Base-by-base conservation (phyloP, 64 coral and sea anemone genomes). In the Trachythela sp. region DNA sequence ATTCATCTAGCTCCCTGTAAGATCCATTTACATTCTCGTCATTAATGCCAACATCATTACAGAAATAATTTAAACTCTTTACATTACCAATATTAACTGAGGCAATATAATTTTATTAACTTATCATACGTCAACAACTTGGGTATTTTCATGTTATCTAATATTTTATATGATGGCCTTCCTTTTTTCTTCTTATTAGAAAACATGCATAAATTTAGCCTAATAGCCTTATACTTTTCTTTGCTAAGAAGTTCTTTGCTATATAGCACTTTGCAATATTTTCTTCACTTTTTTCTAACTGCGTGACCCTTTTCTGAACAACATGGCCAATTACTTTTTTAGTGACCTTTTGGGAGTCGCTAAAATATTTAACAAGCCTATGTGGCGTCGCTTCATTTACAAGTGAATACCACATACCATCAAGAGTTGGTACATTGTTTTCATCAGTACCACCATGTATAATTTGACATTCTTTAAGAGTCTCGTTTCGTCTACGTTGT, bases 51-150 rank as follows among this genome's bases (percentile, higher is more conserved):
- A n/a, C n/a, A 89, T 86, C 83, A 87, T 58, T 37, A 83, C 92
- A 93, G 31, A 93, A 93, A 29, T 64, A 83, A 29, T 40, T 67
- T 2, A 94, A 38, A 68, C 87, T 52, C 32, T 94, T 94, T 24
- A 90, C 71, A 87, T 87, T 84, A 3, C 85, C 88, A 80, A 86
- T 51, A 88, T 92, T 64, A 5, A 88, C 84, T 15, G 32, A 60
- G 58, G 83, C 90, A 26, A 90, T 83, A 80, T 90, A 94, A n/a
- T 38, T 68, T 36, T 15, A 87, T 94, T 37, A 90, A 84, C 48
- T 94, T 94, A 4, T 54, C 84, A 87, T 94, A 90, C 9, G 92
- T 43, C 22, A 94, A 15, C 9, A 94, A 31, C 52, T 94, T 94
- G 9, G 88, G 88, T 7, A 94, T 56, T n/a, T n/a, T 8, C 4